Evolutionary conservation across 2,797 vertebrate species (phyloP), one percentile per base, ranked within the genome.

Genomic region (Apogon talboti): DNA sequence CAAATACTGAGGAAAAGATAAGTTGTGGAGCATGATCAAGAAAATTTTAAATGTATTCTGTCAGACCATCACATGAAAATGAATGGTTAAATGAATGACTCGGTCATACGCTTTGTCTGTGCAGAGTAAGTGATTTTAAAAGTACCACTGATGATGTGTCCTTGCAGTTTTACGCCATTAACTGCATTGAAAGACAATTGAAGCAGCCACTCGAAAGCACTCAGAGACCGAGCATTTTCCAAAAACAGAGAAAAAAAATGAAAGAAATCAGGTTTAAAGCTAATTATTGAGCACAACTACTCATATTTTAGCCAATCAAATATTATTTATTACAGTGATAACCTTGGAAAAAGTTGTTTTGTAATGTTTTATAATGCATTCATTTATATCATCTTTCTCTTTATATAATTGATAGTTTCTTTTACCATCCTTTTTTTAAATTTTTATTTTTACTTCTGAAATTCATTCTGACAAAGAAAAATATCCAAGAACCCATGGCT

Each of bases 101-200:
- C 61, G 71, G 65, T 76, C 65, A 63, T 56, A 63, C 30, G 57
- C 54, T 57, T 45, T 56, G 43, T 49, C 19, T 37, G 44, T 53
- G 46, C 33, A 66, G 38, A 68, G 60, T 75, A 76, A 84, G 73
- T 78, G 78, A 57, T 61, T 83, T 78, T 73, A 78, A 79, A 76
- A 76, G 78, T 58, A 66, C 59, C 33, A 53, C 38, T 70, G 67
- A 70, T 62, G 50, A 66, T 16, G n/a, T 48, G 66, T 68, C 58
- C 58, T 57, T 38, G 41, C 64, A 49, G 68, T 71, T 66, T 15
- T 42, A 63, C 64, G 63, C 63, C 46, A 53, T 62, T 69, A 63
- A 68, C 28, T 77, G 68, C 18, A 67, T 5, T 28, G 7, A 9
- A 42, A 66, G 77, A 71, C 40, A 71, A 58, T 35, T 80, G 70